Percentiles rank a stretch among this genome's conserved stretches.
Evolutionary conservation across 2,797 vertebrate species (phyloP).

Genomic region (Sebastes reedi): DNA sequence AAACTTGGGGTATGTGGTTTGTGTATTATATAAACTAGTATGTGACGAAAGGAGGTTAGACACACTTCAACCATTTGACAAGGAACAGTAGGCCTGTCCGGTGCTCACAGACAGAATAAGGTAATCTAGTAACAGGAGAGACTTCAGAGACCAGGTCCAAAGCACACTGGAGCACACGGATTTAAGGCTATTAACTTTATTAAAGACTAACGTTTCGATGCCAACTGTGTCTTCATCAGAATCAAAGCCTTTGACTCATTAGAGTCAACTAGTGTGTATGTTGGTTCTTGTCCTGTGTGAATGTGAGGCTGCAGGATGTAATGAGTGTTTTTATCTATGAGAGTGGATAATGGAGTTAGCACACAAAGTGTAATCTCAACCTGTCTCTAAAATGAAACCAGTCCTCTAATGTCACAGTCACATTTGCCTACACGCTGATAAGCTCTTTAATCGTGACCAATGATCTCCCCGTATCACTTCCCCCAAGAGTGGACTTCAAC

Average conservation of each 20-base stretch:
- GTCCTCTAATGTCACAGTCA: neutral
- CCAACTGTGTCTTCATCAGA: too few relatives aligned
- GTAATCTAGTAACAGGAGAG: too few relatives aligned
- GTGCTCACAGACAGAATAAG: too few relatives aligned
- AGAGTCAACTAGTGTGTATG: neutral
- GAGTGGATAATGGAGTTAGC: neutral
- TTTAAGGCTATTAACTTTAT: too few relatives aligned
- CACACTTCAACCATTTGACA: too few relatives aligned
- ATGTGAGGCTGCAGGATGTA: neutral
- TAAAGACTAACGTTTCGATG: too few relatives aligned
- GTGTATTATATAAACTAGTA: neutral
- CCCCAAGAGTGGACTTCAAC: conserved; percentile 61
- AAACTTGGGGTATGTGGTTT: neutral
- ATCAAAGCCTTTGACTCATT: too few relatives aligned
- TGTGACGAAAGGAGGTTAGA: too few relatives aligned
- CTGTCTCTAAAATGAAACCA: conserved; percentile 8
- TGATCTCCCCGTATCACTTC: conserved; percentile 20
- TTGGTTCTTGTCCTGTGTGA: neutral
- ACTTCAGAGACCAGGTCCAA: too few relatives aligned
- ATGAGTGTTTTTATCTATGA: neutral
- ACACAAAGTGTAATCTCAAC: neutral
- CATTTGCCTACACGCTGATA: conserved; percentile 1
- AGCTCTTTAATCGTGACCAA: conserved; percentile 13
- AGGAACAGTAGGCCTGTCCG: too few relatives aligned
- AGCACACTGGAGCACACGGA: too few relatives aligned